phyloP scores from a whole-genome alignment of 2,113 vertebrate species.

The Aegypius monachus region DNA sequence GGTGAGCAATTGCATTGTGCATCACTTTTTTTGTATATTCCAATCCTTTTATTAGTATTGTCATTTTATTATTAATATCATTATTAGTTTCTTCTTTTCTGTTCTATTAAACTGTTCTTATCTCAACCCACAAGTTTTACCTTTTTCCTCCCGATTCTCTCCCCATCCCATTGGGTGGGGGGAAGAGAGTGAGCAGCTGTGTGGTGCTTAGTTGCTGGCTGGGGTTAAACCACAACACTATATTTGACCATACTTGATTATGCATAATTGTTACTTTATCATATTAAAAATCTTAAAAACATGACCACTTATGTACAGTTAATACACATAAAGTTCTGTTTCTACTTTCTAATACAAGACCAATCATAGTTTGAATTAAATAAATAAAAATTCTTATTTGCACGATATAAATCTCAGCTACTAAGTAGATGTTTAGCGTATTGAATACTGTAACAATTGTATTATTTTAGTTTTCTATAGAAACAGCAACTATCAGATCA shows the following conservation, averaged over 20 bases:
- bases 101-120: no score
- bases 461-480: background rate
- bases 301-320: background rate
- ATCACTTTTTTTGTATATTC: no score
- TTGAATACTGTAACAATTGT: background rate
- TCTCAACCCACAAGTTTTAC: no score
- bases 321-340: background rate
- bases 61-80: no score
- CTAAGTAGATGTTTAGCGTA: background rate
- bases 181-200: no score
- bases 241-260: background rate
- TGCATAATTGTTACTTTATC: background rate
- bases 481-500: constrained; percentile 1
- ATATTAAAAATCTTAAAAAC: background rate
- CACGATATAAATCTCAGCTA: background rate
- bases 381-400: background rate
- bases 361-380: background rate
- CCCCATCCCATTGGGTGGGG: no score
- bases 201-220: no score
- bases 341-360: background rate
- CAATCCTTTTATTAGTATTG: no score
- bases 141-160: no score
- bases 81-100: no score
- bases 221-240: no score
- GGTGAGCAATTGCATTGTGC: no score